phyloP scores from a whole-genome alignment of 2,797 vertebrate genomes.

The Dromococcyx pavoninus region DNA sequence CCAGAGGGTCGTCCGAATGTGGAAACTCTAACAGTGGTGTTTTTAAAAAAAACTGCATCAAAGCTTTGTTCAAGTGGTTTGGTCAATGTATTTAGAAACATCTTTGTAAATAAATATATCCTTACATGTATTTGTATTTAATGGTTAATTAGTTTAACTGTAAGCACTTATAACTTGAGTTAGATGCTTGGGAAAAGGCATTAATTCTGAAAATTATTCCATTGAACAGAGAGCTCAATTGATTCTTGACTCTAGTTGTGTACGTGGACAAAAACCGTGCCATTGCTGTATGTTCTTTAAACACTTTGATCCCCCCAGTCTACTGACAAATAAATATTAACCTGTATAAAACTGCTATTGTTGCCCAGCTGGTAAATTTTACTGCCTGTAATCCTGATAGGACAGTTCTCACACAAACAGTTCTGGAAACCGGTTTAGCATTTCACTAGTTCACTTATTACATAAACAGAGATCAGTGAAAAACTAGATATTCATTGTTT shows the following conservation, averaged over 20 bases:
- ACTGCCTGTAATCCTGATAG: not conserved
- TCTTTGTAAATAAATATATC: not conserved
- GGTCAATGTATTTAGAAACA: not conserved
- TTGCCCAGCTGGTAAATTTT: not conserved
- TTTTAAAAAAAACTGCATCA: not conserved
- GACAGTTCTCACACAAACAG: not conserved
- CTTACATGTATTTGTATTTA: not conserved
- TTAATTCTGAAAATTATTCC: not conserved
- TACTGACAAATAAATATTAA: slow-evolving; percentile 40
- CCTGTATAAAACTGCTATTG: not conserved
- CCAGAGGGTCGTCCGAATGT: not conserved
- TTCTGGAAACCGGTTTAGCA: not conserved
- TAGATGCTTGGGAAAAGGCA: not conserved
- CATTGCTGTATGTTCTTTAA: not conserved
- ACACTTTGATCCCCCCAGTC: not conserved
- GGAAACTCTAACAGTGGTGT: no score
- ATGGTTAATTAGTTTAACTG: not conserved
- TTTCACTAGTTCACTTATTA: not conserved
- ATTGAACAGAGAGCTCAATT: not conserved
- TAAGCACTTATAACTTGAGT: not conserved
- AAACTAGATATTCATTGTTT: not conserved
- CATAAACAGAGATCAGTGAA: not conserved
- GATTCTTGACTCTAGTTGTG: not conserved
- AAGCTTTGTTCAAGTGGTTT: not conserved
- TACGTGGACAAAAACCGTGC: not conserved